Base-by-base conservation (phyloP, 2,888 invertebrate genomes). In the Cheilosia urbana region DNA sequence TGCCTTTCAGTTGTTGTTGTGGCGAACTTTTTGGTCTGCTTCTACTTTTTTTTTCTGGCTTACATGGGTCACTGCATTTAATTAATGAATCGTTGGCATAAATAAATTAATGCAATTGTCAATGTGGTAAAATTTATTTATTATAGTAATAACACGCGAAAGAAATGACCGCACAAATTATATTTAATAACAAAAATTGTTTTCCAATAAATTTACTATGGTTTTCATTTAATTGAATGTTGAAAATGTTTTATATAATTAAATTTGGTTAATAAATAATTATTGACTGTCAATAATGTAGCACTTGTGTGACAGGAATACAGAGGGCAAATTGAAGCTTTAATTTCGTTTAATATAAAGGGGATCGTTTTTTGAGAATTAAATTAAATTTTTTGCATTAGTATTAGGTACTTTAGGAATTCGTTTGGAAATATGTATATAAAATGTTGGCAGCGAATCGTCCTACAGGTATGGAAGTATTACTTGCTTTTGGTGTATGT, bases 41-140 rank as follows among this genome's bases (percentile, higher is more conserved):
- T 13, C 6, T 45, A 5, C 2, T 9, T 9, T n/a, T n/a, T n/a
- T 17, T 17, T 21, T 21, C n/a, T 58, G 21, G 11, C 42, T 37
- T 13, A 47, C 47, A 49, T 57, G 65, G 47, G 17, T 45, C 34
- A 34, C 34, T 6, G 55, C 42, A 69, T 78, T 78, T 78, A 73
- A 73, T 55, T 73, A 73, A 53, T 63, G 45, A 53, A 17, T 53
- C 7, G 30, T 9, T n/a, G 2, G 13, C 45, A 42, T 63, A 63
- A 73, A 63, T 73, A 47, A 72, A 63, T 71, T 19, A 53, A 63
- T 63, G 30, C 42, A 73, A 62, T 73, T 73, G 63, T 73, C 72
- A 63, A 51, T 63, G 40, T 49, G 21, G 53, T 45, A 21, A 55
- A 15, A 53, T 11, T n/a, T n/a, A 62, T 72, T 72, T 55, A 63